Evolutionary conservation across 2,797 vertebrate genomes (phyloP).

Genomic region (Chelmon rostratus): DNA sequence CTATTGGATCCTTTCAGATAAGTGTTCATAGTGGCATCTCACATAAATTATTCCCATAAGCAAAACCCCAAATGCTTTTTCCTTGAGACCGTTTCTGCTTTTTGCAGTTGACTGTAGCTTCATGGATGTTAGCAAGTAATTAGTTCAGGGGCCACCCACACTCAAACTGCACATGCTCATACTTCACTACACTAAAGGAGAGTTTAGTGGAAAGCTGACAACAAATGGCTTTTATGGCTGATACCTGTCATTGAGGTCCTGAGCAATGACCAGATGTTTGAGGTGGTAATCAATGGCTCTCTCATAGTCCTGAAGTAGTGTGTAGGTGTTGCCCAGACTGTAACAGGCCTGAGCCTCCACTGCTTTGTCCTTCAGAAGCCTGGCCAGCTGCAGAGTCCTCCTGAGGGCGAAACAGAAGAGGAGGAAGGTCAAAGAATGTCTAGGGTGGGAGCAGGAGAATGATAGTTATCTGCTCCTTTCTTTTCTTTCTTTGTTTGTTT

Average conservation of each 20-base stretch:
- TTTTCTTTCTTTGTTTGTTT: slow-evolving; percentile 25
- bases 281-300: slow-evolving; percentile 95
- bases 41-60: background rate
- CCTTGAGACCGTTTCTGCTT: background rate
- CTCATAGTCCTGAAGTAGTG: slow-evolving; percentile 95
- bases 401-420: slow-evolving; percentile 78
- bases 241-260: slow-evolving; percentile 93
- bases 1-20: background rate
- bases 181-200: slow-evolving; percentile 53
- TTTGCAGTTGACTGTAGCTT: slow-evolving; percentile 1
- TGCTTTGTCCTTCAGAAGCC: slow-evolving; percentile 93
- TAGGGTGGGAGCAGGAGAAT: slow-evolving; percentile 56
- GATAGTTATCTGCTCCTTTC: slow-evolving; percentile 51
- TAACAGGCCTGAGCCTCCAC: slow-evolving; percentile 98
- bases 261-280: slow-evolving; percentile 95
- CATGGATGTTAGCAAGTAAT: slow-evolving; percentile 18
- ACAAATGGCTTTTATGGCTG: slow-evolving; percentile 22
- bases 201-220: slow-evolving; percentile 31
- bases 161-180: slow-evolving; percentile 4
- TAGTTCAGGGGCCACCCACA: slow-evolving; percentile 34
- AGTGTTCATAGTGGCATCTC: background rate
- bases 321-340: slow-evolving; percentile 96
- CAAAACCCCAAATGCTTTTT: background rate
- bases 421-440: slow-evolving; percentile 68
- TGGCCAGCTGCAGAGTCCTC: slow-evolving; percentile 92